Percentiles rank a stretch among this genome's conserved stretches.
Conservation (phyloP, 1,140 invertebrate species). For the Colletes latitarsis region DNA sequence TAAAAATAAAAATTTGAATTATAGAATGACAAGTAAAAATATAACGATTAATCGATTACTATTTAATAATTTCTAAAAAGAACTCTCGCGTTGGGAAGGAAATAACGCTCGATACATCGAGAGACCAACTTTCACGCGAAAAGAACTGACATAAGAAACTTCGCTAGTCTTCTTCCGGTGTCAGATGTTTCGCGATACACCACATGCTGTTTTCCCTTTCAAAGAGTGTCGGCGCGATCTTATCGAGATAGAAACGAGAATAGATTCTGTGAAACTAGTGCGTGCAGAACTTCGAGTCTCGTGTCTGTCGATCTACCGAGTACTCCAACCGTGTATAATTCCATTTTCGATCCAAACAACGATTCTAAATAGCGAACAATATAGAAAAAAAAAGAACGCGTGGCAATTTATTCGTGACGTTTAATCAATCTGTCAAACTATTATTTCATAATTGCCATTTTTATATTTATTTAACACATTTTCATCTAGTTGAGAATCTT, state of each 20-base stretch:
- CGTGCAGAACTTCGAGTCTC: background rate
- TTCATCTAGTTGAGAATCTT: too few relatives aligned
- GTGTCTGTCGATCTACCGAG: background rate
- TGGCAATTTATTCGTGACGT: too few relatives aligned
- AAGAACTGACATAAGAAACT: background rate
- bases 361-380: too few relatives aligned
- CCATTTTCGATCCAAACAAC: background rate
- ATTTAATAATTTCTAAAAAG: too few relatives aligned
- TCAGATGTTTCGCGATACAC: background rate
- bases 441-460: too few relatives aligned
- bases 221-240: constrained; percentile 22
- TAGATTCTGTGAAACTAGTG: constrained; percentile 12
- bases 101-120: background rate
- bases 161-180: background rate
- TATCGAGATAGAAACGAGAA: constrained; percentile 24
- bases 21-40: too few relatives aligned
- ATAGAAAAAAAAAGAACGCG: too few relatives aligned
- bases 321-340: background rate
- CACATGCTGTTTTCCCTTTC: constrained; percentile 42
- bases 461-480: too few relatives aligned
- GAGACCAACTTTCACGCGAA: constrained; percentile 35
- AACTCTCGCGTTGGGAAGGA: too few relatives aligned
- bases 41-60: too few relatives aligned
- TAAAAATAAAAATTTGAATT: too few relatives aligned
- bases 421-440: too few relatives aligned